Conservation (phyloP, 2,888 invertebrate genomes). For the Chromoteleia sp. region DNA sequence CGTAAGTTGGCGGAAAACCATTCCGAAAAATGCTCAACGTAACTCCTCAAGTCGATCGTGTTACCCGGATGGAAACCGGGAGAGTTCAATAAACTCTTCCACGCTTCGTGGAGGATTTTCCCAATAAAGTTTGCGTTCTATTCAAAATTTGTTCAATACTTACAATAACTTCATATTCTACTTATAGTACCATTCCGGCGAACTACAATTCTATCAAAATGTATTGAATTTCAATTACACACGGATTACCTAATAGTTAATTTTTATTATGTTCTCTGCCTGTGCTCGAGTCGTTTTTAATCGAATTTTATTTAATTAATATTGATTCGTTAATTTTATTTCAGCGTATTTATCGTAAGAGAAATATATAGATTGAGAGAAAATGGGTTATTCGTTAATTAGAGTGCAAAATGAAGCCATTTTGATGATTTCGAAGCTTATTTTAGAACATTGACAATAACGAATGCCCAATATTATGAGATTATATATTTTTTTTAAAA, state of each 20-base stretch:
- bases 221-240: slow-evolving; percentile 55
- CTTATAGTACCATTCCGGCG: slow-evolving; percentile 38
- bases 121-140: slow-evolving; percentile 64
- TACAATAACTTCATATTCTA: slow-evolving; percentile 63
- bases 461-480: too few relatives aligned
- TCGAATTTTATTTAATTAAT: background rate
- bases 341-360: too few relatives aligned
- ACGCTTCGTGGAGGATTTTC: slow-evolving; percentile 62
- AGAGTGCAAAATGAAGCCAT: too few relatives aligned
- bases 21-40: slow-evolving; percentile 69
- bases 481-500: too few relatives aligned
- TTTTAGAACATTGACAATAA: too few relatives aligned
- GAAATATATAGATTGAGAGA: too few relatives aligned
- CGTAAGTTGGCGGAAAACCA: slow-evolving; percentile 69
- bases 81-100: slow-evolving; percentile 69
- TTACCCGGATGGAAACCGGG: slow-evolving; percentile 66
- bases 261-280: slow-evolving; percentile 17
- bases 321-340: background rate
- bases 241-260: slow-evolving; percentile 24
- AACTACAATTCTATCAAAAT: slow-evolving; percentile 45
- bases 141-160: slow-evolving; percentile 67
- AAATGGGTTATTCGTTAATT: too few relatives aligned
- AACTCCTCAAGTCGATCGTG: slow-evolving; percentile 68
- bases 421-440: too few relatives aligned
- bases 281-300: background rate